These are phyloP conservation scores for Acanthiza pusilla DNA, from an alignment of 2,797 vertebrate species.

Conservation along the genomic window DNA sequence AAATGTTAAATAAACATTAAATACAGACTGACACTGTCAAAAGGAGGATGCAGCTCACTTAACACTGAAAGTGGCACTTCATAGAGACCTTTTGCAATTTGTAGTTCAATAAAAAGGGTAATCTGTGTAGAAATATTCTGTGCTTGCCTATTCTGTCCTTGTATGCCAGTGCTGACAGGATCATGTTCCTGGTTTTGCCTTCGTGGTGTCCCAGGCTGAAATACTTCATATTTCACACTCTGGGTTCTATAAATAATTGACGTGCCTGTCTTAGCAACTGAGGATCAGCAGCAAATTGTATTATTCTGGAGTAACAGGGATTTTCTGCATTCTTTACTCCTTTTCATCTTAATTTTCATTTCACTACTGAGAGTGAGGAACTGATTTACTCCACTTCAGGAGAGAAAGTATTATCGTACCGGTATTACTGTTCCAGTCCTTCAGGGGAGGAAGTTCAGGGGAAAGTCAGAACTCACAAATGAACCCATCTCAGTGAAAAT, in stretches of 20 bases:
- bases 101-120: slow-evolving; percentile 26
- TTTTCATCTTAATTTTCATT: slow-evolving; percentile 66
- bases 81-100: slow-evolving; percentile 17
- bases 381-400: neutral
- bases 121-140: neutral
- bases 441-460: neutral
- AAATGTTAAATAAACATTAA: neutral
- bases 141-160: slow-evolving; percentile 47
- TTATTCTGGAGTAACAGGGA: slow-evolving; percentile 69
- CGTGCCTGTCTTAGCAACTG: slow-evolving; percentile 55
- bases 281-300: slow-evolving; percentile 64
- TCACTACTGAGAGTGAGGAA: neutral
- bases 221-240: slow-evolving; percentile 73
- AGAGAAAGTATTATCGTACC: neutral
- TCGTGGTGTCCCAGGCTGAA: slow-evolving; percentile 66
- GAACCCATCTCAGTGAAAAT: neutral
- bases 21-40: neutral
- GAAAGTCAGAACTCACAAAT: neutral
- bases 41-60: neutral
- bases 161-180: slow-evolving; percentile 52
- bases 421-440: neutral
- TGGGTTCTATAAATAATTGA: slow-evolving; percentile 71
- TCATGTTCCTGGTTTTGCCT: slow-evolving; percentile 59
- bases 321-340: slow-evolving; percentile 62
- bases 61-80: neutral